Conservation (phyloP, 2,888 invertebrate genomes). For the Siphlonurus alternatus region DNA sequence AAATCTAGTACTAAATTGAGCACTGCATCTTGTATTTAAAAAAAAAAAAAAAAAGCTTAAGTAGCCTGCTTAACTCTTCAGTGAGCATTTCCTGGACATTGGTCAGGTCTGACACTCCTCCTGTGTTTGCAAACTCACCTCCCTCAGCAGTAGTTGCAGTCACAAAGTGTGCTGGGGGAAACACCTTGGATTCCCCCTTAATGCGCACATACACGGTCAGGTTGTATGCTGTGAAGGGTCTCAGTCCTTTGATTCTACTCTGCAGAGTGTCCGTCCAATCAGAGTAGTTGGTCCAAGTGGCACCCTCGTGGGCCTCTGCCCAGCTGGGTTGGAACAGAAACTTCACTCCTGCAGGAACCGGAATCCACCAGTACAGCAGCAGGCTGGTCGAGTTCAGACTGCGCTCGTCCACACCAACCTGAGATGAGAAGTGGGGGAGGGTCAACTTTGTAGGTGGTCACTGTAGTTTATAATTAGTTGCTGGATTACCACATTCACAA, state of each 20-base stretch:
- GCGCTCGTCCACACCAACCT: conserved; percentile 45
- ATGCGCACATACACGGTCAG: conserved; percentile 56
- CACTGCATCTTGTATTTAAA: too few relatives aligned
- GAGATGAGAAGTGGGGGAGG: conserved; percentile 18
- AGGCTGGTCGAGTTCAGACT: conserved; percentile 44
- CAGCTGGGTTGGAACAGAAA: conserved; percentile 49
- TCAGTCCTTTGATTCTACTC: conserved; percentile 37
- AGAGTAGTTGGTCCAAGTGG: conserved; percentile 39
- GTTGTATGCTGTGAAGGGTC: conserved; percentile 59
- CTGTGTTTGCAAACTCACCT: too few relatives aligned
- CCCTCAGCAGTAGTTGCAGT: conserved; percentile 50
- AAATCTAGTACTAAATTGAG: too few relatives aligned
- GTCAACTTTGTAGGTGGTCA: too few relatives aligned
- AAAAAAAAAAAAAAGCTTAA: too few relatives aligned
- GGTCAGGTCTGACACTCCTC: too few relatives aligned
- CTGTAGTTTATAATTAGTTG: not conserved
- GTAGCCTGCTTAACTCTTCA: too few relatives aligned
- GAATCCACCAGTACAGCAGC: conserved; percentile 44
- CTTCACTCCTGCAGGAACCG: conserved; percentile 25
- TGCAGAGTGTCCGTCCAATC: conserved; percentile 34
- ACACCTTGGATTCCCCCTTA: conserved; percentile 32
- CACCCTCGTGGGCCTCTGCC: conserved; percentile 16
- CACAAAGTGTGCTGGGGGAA: conserved; percentile 44
- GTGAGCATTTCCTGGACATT: too few relatives aligned
- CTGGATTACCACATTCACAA: not conserved